Evolutionary conservation across 1,140 invertebrate species (phyloP), one percentile per base, ranked within the genome.

Genomic region (Hylyphantes graminicola): DNA sequence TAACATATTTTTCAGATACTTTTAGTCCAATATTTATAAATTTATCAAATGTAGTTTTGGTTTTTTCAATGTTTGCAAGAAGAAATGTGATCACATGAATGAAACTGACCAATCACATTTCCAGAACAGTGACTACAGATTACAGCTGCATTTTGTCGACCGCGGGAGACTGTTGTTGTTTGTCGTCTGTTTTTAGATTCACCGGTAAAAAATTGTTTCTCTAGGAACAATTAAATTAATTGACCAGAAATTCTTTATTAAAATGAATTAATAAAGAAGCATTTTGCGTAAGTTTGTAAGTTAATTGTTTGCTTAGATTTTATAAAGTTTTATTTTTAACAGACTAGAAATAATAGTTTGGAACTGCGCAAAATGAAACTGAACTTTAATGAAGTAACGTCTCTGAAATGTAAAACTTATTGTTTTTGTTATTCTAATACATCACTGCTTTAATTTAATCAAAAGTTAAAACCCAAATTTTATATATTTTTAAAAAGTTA

Each of bases 91-190:
- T 78, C 76, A 78, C 76, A 48, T 78, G 76, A 78, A 65, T 17
- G 67, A 78, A 65, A 65, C 48, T 21, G 15, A 54, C 76, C 76
- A 78, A 78, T 78, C 15, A 21, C 10, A 35, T 35, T 35, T 35
- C 35, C 5, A 35, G 35, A 35, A 35, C 35, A 35, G 35, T 35
- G 35, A 35, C 35, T 35, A 35, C 35, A 50, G 5, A 21, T 54
- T 78, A 78, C 50, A 51, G 19, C 76, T 78, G 76, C 76, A 78
- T 78, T 63, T 78, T 78, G n/a, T 55, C 35, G 35, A 35, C 61
- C 76, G 76, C 76, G 76, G 76, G 76, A 78, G 76, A 17, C 21
- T 15, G n/a, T 53, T 78, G n/a, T 21, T 21, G 35, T 51, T 21
- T 70, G 21, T 65, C 12, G 17, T 78, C 67, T 65, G 17, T 78